A percentile compares a stretch with the other conserved stretches of the same genome.
Evolutionary conservation across 2,113 vertebrate genomes (phyloP).

Genomic region (Pomatostomus ruficeps): DNA sequence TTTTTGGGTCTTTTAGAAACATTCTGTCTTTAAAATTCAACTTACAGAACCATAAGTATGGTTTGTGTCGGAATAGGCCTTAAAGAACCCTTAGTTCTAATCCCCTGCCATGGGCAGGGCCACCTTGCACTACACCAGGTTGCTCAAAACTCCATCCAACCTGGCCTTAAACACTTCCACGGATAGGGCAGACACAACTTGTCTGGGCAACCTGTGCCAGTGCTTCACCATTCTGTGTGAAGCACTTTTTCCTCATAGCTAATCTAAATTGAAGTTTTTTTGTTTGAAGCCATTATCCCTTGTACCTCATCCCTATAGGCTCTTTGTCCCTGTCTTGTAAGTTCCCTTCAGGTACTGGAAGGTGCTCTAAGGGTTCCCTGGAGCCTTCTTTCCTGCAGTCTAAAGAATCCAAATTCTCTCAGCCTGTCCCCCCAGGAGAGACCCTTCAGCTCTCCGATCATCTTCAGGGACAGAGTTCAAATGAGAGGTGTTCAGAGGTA

Average conservation of each 20-base stretch:
- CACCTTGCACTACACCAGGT: neutral
- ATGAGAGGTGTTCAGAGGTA: neutral
- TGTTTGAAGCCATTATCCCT: neutral
- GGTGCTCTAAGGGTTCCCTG: neutral
- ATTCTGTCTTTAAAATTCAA: neutral
- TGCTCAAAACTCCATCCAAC: neutral
- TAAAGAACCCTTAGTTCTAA: neutral
- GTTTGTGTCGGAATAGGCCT: neutral
- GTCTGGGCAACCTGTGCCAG: neutral
- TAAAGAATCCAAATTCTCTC: neutral
- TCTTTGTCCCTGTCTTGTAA: neutral
- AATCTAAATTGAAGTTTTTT: neutral
- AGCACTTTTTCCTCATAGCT: neutral
- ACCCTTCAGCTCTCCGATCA: neutral
- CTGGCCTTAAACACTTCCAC: neutral
- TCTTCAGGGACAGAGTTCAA: neutral
- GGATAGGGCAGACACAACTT: neutral
- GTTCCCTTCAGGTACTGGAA: neutral
- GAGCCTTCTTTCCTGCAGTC: neutral
- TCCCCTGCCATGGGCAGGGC: rapidly evolving
- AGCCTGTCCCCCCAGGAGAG: neutral
- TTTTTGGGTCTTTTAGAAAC: neutral
- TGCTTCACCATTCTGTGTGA: neutral
- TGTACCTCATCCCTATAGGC: neutral
- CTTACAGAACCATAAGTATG: neutral